Evolutionary conservation across 1,140 invertebrate species (phyloP).

Genomic region (Himalopsyche phryganea): DNA sequence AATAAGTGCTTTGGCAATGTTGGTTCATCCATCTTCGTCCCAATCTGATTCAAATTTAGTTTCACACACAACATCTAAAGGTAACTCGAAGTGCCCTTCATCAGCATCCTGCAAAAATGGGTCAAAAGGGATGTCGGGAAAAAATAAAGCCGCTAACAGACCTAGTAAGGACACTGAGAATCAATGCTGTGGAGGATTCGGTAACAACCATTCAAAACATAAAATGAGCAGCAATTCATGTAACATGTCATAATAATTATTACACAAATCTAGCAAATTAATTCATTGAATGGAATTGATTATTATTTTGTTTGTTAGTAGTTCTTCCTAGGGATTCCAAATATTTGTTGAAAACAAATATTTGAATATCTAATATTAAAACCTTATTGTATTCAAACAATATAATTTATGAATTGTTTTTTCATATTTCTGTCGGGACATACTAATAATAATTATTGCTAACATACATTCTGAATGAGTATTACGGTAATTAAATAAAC

Average conservation of each 20-base stretch:
- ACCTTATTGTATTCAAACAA: too few species aligned
- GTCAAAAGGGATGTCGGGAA: slow-evolving; percentile 4
- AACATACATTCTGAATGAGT: too few species aligned
- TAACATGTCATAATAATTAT: slow-evolving; percentile 25
- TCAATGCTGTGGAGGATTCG: slow-evolving; percentile 31
- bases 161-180: slow-evolving; percentile 20
- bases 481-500: too few species aligned
- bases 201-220: slow-evolving; percentile 22
- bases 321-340: too few species aligned
- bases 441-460: too few species aligned
- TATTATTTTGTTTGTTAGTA: too few species aligned
- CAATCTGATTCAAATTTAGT: slow-evolving; percentile 29
- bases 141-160: slow-evolving; percentile 4
- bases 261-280: too few species aligned
- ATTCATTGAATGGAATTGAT: too few species aligned
- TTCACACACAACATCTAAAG: slow-evolving; percentile 13
- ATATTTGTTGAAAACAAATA: too few species aligned
- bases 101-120: slow-evolving; percentile 11
- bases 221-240: slow-evolving; percentile 31
- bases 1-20: slow-evolving; percentile 6
- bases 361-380: too few species aligned
- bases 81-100: slow-evolving; percentile 5
- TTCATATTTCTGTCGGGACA: too few species aligned
- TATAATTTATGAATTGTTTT: too few species aligned
- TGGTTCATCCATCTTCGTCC: slow-evolving; percentile 20